Base-by-base conservation (phyloP, 2,113 vertebrate species). In the Petrocephalus microphthalmus region DNA sequence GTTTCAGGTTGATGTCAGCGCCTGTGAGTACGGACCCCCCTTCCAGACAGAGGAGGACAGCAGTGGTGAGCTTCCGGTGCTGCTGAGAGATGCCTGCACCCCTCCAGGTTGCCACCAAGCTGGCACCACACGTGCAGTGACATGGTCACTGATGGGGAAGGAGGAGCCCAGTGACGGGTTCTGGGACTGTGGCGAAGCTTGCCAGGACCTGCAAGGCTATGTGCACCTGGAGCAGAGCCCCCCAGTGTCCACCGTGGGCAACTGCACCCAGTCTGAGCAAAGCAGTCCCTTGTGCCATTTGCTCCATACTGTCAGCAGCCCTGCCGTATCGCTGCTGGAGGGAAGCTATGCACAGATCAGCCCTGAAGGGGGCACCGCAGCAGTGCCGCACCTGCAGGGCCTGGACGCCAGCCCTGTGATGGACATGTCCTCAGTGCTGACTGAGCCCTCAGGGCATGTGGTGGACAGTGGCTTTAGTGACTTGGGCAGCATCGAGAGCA, bases 391-490 rank as follows among this genome's bases (percentile, higher is more conserved):
- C 85, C 93, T 99, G 11, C 97, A 97, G 93, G 98, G 97, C 92
- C 96, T 99, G 97, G 98, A 99, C 92, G 98, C 97, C 20, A 99
- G 98, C 89, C 98, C 98, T 0, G 98, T 99, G 95, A 99, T 99
- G 98, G 98, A 99, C 4, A 97, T 99, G 49, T 97, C 98, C 0
- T 99, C 97, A 0, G 98, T 99, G 90, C 74, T 8, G 15, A 98
- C 98, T 0, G 98, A 99, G 91, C 98, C 99, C 92, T 99, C 98
- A 0, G 98, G 99, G 90, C 98, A 99, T 92, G 98, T 99, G 6
- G 98, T 99, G 60, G 98, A 99, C 90, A 99, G 98, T 11, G 98
- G 98, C 17, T 99, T 99, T 88, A 99, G 98, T 54, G 98, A 99
- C 90, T 95, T 99, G 67, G 98, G 98, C 91, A 99, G 98, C 91